A percentile compares a stretch with the other conserved stretches of the same genome.
phyloP scores from a whole-genome alignment of 2,888 invertebrate genomes.

The Caenorhabditis japonica region DNA sequence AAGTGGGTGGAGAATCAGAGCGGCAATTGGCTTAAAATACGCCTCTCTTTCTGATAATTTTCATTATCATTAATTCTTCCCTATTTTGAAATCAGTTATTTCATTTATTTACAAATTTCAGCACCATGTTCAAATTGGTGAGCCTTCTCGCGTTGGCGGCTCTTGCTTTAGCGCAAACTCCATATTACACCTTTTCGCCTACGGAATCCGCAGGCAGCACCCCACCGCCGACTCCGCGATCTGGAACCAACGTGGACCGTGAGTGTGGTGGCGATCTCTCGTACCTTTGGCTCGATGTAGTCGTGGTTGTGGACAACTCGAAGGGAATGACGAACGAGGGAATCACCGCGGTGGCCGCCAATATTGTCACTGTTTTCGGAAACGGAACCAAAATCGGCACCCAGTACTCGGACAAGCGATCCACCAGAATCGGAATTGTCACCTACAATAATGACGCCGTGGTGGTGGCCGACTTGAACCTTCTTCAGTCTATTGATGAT shows the following conservation, averaged over 20 bases:
- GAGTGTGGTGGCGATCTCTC: constrained; percentile 22
- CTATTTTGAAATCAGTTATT: neutral
- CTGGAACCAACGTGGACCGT: constrained; percentile 16
- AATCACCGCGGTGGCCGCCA: constrained; percentile 30
- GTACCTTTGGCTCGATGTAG: constrained; percentile 42
- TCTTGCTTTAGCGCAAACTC: constrained; percentile 14
- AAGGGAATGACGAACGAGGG: constrained; percentile 37
- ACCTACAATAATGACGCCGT: constrained; percentile 27
- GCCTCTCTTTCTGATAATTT: constrained; percentile 18
- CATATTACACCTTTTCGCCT: neutral
- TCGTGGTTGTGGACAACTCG: constrained; percentile 46
- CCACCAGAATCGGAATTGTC: constrained; percentile 37
- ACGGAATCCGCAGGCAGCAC: neutral
- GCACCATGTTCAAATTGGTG: constrained; percentile 40
- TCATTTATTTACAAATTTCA: neutral
- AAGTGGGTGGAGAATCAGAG: neutral
- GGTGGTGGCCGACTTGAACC: constrained; percentile 28
- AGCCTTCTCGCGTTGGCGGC: constrained; percentile 13
- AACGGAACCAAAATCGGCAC: constrained; percentile 40
- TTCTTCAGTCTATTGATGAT: constrained; percentile 20
- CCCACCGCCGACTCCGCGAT: neutral
- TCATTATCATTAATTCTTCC: constrained; percentile 4
- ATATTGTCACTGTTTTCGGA: constrained; percentile 43
- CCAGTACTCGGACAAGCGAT: constrained; percentile 27
- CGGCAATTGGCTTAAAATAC: constrained; percentile 31